Base-by-base conservation (phyloP, 1,140 invertebrate genomes). In the Lutraria rhynchaena region DNA sequence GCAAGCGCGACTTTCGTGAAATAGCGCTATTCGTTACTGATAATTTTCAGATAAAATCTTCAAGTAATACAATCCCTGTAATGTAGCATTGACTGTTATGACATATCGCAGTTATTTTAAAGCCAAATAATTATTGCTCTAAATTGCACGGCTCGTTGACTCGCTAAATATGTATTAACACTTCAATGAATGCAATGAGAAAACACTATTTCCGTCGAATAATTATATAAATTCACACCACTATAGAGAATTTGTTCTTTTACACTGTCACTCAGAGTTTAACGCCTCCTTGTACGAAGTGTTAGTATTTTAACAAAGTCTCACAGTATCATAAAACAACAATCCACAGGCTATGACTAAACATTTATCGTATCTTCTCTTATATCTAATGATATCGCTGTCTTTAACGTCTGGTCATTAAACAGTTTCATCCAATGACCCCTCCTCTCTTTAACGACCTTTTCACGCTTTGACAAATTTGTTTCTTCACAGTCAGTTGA, bases 401-500 rank as follows among this genome's bases (percentile, higher is more conserved):
- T 41, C 37, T 41, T 41, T 41, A 41, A 41, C 15, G 37, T 41
- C 37, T 7, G 15, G 15, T 15, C 37, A 7, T 41, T 41, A 41
- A 41, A 41, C 15, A 41, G 5, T 41, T 41, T 41, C 37, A 15
- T 7, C 37, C 37, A 41, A 41, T 41, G 37, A 41, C 37, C 37
- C 15, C 15, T 5, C 15, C 37, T 5, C 37, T 33, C 57, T 31
- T 27, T 22, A 65, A 46, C 44, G 61, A 27, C 27, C 41, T 1
- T 51, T 73, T 31, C 9, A 27, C 41, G n/a, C 31, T 44, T n/a
- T 75, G 57, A 75, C 73, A 75, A 75, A 75, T 75, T 61, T 75
- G 57, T 75, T 75, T 75, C 63, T 60, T 33, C 73, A 75, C 73
- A 75, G 55, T 75, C 44, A 61, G 58, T 63, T 75, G 73, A 75